Evolutionary conservation across 2,797 vertebrate genomes (phyloP), one percentile per base, ranked within the genome.

Genomic region (Chiroxiphia lanceolata): DNA sequence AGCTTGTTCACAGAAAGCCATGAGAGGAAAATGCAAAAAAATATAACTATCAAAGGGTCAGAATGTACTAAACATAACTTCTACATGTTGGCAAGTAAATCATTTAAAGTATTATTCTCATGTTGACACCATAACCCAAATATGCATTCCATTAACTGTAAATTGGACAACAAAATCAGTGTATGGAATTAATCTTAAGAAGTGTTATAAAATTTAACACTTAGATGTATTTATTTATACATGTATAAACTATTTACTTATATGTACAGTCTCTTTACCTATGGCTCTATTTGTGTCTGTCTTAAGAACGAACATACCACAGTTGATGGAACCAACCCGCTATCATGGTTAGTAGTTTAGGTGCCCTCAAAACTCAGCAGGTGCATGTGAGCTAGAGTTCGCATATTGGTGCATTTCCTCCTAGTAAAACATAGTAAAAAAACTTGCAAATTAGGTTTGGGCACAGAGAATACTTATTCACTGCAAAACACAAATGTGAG

Each of bases 71-170:
- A 97, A 15, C 98, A 99, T 91, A 97, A 90, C 97, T 99, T 99
- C 98, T 98, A 99, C 97, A 99, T 99, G 98, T 99, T 98, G 99
- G 99, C 98, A 99, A 99, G 99, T 99, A 98, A 98, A 98, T 98
- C 98, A 96, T 97, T 97, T 97, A 94, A 97, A 91, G 78, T 89
- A 79, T 94, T 95, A 87, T 90, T 94, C 42, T 83, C 38, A 26
- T 50, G 81, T 40, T 60, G 38, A 50, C 12, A 18, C 42, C 65
- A 27, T 25, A 48, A 69, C 11, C 13, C 16, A 57, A 78, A 40
- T 57, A 16, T 38, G 6, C 63, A 29, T 85, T 89, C 42, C 13
- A 48, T 69, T 92, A 69, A 31, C 81, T 38, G 9, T 60, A 84
- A 45, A 59, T 9, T 59, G 26, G 19, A 54, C 38, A 78, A 48